phyloP scores from a whole-genome alignment of 2,113 vertebrate species.

The Sander lucioperca region DNA sequence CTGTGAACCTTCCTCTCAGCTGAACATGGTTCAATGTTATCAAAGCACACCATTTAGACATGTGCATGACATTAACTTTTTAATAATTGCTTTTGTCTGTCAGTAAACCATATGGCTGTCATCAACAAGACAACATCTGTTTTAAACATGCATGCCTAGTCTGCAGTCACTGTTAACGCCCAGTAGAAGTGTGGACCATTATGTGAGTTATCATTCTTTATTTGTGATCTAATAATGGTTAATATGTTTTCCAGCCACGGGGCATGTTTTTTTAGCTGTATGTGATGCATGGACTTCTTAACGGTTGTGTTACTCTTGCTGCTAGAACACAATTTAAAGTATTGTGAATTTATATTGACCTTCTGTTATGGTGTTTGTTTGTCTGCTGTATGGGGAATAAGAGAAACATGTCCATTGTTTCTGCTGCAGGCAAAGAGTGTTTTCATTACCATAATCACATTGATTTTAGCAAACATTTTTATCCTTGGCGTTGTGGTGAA shows the following conservation, averaged over 20 bases:
- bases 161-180: slow-evolving; percentile 15
- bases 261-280: slow-evolving; percentile 49
- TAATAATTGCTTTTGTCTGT: slow-evolving; percentile 39
- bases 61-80: slow-evolving; percentile 51
- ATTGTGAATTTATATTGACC: slow-evolving; percentile 67
- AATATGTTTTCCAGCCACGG: slow-evolving; percentile 55
- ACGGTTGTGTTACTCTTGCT: slow-evolving; percentile 44
- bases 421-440: slow-evolving; percentile 44
- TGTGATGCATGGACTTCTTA: slow-evolving; percentile 62
- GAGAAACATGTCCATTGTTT: slow-evolving; percentile 52
- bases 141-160: slow-evolving; percentile 21
- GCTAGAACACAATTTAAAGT: slow-evolving; percentile 63
- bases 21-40: slow-evolving; percentile 37
- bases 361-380: slow-evolving; percentile 53
- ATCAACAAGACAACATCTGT: slow-evolving; percentile 44
- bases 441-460: slow-evolving; percentile 68
- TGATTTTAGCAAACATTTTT: slow-evolving; percentile 54
- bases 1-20: slow-evolving; percentile 15
- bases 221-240: slow-evolving; percentile 61
- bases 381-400: slow-evolving; percentile 39
- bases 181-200: slow-evolving; percentile 38
- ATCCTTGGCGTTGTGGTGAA: background rate
- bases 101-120: slow-evolving; percentile 58
- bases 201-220: slow-evolving; percentile 67
- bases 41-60: slow-evolving; percentile 40